Evolutionary conservation across 1,140 invertebrate species (phyloP), one percentile per base, ranked within the genome.

Genomic region (Brachionus rubens): DNA sequence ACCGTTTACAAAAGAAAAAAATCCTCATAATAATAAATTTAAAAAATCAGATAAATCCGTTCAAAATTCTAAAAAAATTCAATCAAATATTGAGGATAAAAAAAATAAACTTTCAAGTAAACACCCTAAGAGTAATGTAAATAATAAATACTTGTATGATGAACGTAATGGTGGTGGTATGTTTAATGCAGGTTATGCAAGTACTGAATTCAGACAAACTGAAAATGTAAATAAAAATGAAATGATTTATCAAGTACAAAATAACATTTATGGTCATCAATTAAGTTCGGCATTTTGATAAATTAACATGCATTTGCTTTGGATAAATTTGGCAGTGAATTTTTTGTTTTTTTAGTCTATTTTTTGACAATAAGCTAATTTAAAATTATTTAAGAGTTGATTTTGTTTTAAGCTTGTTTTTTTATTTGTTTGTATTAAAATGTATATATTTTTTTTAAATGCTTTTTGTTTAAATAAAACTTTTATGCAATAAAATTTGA

Each of bases 271-370:
- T 65, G 59, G 59, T 2, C 59, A 65, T 65, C 59, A 65, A n/a
- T 19, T 54, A 9, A 72, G 68, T 72, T 72, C 68, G 46, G 68
- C 68, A 40, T 72, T 72, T 72, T 72, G 26, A 50, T 14, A 12
- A 30, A 16, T 19, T 28, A 26, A 28, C 46, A 21, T 24, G 12
- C 19, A 19, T 59, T 40, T 36, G 12, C 16, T 36, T 59, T 59
- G 30, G 6, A 59, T n/a, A n/a, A n/a, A n/a, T n/a, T n/a, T n/a
- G n/a, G 0, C 33, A 33, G 30, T 26, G 54, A 59, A n/a, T 50
- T 3, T n/a, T 21, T 12, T 28, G 12, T 16, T 14, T 26, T 54
- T 54, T 21, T 16, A 16, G 7, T n/a, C 14, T 21, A 30, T 12
- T 59, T 36, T 30, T 30, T n/a, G 3, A 30, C 54, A 36, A 3